Evolutionary conservation across 2,797 vertebrate species (phyloP).

Genomic region (Aeoliscus strigatus): DNA sequence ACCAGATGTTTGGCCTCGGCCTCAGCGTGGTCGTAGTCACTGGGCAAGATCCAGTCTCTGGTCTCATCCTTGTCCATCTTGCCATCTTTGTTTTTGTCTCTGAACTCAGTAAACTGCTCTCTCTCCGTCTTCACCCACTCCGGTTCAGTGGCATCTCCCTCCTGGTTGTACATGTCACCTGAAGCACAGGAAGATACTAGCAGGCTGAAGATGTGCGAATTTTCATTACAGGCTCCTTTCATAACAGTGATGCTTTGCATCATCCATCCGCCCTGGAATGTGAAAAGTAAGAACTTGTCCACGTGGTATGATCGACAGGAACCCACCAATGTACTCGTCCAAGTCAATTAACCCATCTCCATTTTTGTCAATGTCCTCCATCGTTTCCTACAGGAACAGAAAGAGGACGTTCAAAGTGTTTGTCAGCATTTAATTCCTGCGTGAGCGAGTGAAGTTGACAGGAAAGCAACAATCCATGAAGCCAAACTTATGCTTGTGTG

Average conservation of each 20-base stretch:
- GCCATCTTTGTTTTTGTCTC: conserved; percentile 94
- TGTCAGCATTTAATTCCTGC: background rate
- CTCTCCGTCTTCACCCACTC: conserved; percentile 96
- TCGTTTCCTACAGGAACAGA: conserved; percentile 82
- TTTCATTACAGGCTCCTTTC: background rate
- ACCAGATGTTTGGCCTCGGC: conserved; percentile 94
- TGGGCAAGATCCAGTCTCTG: conserved; percentile 95
- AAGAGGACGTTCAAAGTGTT: background rate
- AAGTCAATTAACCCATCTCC: conserved; percentile 93
- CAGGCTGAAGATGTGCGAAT: too few relatives aligned
- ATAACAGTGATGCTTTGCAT: too few relatives aligned
- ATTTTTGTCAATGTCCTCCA: conserved; percentile 99
- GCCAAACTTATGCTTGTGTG: too few relatives aligned
- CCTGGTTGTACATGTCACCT: conserved; percentile 98
- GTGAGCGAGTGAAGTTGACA: background rate
- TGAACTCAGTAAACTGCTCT: conserved; percentile 93
- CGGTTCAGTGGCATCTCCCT: conserved; percentile 84
- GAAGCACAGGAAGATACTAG: conserved; percentile 2
- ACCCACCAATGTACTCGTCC: conserved; percentile 95
- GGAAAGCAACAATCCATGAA: too few relatives aligned
- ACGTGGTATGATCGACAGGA: background rate
- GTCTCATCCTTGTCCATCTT: conserved; percentile 98
- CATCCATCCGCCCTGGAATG: too few relatives aligned
- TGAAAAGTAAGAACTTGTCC: too few relatives aligned
- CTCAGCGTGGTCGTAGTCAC: conserved; percentile 94